These are phyloP conservation scores for Torymus auratus DNA, from an alignment of 2,888 invertebrate species.

Conservation along the genomic window DNA sequence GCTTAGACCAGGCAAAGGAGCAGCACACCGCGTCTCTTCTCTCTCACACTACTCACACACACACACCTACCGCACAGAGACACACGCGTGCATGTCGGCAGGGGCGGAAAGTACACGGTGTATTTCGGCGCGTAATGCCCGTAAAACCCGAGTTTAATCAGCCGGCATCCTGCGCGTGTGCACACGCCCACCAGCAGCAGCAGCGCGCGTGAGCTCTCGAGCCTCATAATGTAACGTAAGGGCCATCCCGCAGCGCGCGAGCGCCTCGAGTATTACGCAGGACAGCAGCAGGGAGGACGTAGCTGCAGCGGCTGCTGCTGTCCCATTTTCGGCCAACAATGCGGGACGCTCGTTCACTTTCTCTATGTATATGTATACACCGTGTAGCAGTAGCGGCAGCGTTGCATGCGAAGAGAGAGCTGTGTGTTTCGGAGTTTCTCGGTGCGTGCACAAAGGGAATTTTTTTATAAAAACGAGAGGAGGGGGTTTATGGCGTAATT, in stretches of 20 bases:
- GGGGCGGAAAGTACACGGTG: constrained; percentile 26
- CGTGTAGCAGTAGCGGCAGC: too few relatives aligned
- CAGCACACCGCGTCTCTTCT: too few relatives aligned
- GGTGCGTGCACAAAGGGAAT: too few relatives aligned
- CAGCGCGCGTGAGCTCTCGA: constrained; percentile 32
- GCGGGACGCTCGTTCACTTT: constrained; percentile 17
- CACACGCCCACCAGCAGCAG: not conserved
- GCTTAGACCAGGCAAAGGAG: too few relatives aligned
- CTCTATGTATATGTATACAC: not conserved
- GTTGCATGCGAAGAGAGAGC: too few relatives aligned
- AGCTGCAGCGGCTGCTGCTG: not conserved
- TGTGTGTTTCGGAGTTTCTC: too few relatives aligned
- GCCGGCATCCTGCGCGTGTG: constrained; percentile 46
- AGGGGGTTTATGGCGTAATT: too few relatives aligned
- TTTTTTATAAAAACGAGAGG: too few relatives aligned
- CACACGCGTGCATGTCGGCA: not conserved
- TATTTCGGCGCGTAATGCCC: constrained; percentile 62
- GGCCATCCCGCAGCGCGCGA: constrained; percentile 34
- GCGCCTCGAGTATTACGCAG: constrained; percentile 50
- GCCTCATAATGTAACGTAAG: constrained; percentile 59
- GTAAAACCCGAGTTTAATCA: constrained; percentile 69
- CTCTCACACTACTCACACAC: too few relatives aligned
- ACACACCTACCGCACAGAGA: too few relatives aligned
- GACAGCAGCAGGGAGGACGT: not conserved
- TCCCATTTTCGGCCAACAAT: constrained; percentile 36